phyloP scores from a whole-genome alignment of 2,888 invertebrate genomes.

The Lamellibrachia columna region DNA sequence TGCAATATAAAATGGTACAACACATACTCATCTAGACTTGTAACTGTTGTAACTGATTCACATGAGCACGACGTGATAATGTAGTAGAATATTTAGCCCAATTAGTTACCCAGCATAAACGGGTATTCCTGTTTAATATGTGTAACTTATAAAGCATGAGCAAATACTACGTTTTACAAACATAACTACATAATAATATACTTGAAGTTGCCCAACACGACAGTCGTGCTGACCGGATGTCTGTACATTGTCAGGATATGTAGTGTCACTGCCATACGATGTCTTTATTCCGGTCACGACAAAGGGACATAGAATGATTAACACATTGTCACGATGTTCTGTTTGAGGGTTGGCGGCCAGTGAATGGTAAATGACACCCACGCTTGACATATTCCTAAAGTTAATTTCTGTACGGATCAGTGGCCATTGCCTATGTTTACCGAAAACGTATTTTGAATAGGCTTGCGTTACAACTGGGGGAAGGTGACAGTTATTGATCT shows the following conservation, averaged over 20 bases:
- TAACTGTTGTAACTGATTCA: neutral
- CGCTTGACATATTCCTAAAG: neutral
- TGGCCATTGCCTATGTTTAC: neutral
- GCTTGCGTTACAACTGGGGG: neutral
- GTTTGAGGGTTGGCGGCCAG: neutral
- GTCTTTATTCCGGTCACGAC: neutral
- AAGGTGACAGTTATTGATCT: neutral
- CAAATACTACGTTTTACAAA: neutral
- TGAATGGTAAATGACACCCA: neutral
- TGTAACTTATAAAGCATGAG: neutral
- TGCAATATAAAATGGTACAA: neutral
- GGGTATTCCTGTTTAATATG: neutral
- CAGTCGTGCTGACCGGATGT: neutral
- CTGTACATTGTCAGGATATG: neutral
- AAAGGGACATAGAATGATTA: neutral
- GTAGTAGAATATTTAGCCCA: neutral
- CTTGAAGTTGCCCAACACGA: neutral
- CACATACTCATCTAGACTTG: neutral
- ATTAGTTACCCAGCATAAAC: neutral
- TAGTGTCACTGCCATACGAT: neutral
- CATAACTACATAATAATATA: neutral
- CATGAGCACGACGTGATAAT: neutral
- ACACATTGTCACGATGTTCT: neutral
- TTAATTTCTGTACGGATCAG: neutral
- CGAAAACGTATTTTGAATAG: too few relatives aligned